Conservation (phyloP, 2,797 vertebrate genomes). For the Mareca penelope region DNA sequence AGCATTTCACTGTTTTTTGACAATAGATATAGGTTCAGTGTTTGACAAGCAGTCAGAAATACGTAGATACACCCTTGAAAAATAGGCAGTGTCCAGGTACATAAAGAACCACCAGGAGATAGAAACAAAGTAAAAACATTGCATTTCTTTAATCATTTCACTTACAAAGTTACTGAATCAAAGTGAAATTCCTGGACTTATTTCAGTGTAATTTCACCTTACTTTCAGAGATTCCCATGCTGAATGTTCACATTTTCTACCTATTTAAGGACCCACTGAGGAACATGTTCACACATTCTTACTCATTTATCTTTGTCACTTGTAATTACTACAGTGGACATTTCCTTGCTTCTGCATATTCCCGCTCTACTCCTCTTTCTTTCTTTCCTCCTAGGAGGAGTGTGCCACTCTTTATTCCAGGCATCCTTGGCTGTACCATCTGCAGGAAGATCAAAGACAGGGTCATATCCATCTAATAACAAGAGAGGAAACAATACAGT, state of each 20-base stretch:
- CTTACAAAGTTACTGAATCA: conserved; percentile 56
- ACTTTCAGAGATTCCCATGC: conserved; percentile 39
- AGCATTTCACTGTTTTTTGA: conserved; percentile 5
- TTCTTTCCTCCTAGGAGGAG: conserved; percentile 49
- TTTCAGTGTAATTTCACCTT: conserved; percentile 59
- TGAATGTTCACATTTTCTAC: conserved; percentile 52
- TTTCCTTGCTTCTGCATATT: conserved; percentile 39
- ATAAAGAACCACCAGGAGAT: conserved; percentile 10
- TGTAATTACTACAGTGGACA: conserved; percentile 62
- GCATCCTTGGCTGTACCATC: conserved; percentile 53
- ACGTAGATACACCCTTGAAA: conserved; percentile 33
- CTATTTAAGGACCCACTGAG: conserved; percentile 58
- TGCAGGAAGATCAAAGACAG: conserved; percentile 66
- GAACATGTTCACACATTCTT: conserved; percentile 54
- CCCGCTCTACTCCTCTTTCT: conserved; percentile 30
- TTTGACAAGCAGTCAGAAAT: conserved; percentile 23
- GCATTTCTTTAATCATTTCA: conserved; percentile 51
- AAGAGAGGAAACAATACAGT: conserved; percentile 60
- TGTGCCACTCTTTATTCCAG: conserved; percentile 46
- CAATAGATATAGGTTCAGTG: background rate
- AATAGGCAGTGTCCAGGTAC: background rate
- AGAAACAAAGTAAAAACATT: background rate
- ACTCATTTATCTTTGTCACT: conserved; percentile 73
- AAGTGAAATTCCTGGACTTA: conserved; percentile 39
- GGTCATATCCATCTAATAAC: conserved; percentile 69